Evolutionary conservation across 2,113 vertebrate genomes (phyloP).

Genomic region (Zapornia atra): DNA sequence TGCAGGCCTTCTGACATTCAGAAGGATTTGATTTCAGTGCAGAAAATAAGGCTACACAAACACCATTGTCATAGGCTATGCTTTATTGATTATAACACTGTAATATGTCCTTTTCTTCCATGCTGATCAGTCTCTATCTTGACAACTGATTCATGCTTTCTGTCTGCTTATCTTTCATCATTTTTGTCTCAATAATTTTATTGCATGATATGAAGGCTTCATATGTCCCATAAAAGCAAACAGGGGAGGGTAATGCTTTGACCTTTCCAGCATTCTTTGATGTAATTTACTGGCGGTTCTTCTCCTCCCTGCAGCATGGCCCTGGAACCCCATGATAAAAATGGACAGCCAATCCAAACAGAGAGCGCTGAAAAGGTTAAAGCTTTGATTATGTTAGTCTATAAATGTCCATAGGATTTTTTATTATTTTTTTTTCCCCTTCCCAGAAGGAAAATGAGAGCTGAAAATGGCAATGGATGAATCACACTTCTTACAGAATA

Average conservation of each 20-base stretch:
- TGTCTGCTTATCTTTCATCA: slow-evolving; percentile 34
- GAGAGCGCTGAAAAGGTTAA: slow-evolving; percentile 53
- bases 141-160: slow-evolving; percentile 15
- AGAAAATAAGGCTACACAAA: neutral
- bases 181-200: slow-evolving; percentile 58
- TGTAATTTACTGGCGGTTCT: slow-evolving; percentile 54
- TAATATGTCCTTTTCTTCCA: neutral
- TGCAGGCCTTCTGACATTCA: neutral
- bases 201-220: slow-evolving; percentile 38
- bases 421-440: neutral
- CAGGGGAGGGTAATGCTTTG: slow-evolving; percentile 53
- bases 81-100: slow-evolving; percentile 36
- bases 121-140: neutral
- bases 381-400: slow-evolving; percentile 57
- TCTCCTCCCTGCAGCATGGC: slow-evolving; percentile 34
- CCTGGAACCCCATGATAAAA: slow-evolving; percentile 55
- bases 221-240: slow-evolving; percentile 47
- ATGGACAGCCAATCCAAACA: slow-evolving; percentile 35
- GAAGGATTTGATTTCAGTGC: neutral
- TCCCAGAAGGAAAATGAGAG: slow-evolving; percentile 30
- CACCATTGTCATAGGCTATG: neutral
- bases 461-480: slow-evolving; percentile 67
- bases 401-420: slow-evolving; percentile 7
- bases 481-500: slow-evolving; percentile 50
- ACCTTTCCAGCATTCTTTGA: slow-evolving; percentile 66